Evolutionary conservation across 2,888 invertebrate genomes (phyloP), one percentile per base, ranked within the genome.

Genomic region (Hypomecis atomaria): DNA sequence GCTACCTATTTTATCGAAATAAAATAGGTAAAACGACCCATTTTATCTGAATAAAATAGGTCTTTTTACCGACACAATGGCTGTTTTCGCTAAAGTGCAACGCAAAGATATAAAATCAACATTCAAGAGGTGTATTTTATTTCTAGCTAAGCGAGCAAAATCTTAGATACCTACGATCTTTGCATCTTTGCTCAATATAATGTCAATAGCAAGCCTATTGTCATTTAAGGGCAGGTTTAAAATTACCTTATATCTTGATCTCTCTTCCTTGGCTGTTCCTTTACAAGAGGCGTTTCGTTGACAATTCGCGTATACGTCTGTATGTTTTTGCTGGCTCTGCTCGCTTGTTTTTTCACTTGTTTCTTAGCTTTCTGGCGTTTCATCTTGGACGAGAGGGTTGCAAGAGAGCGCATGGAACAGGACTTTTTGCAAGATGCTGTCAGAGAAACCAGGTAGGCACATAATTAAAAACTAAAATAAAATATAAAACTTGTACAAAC

Each of bases 321-420:
- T 33, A 56, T 40, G 38, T n/a, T 23, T 10, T 56, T 47, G 13
- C 11, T 43, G 5, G 43, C 43, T 9, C 5, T 36, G 45, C 37
- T 34, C 3, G 7, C 7, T 37, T 13, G 11, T 2, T 36, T 70
- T 47, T 58, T 44, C 36, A 63, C 66, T 50, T 8, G 57, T 4
- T 40, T 53, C 10, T 11, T 40, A 4, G 40, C 10, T 34, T 36
- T 54, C 36, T 44, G 43, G 43, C 7, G 34, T 43, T 54, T 54
- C 3, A 34, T 0, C 5, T 34, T 11, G 11, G 53, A 42, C 7
- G 54, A 34, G n/a, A 9, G 50, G 38, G 13, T 4, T 0, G 40
- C 33, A 6, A 52, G 40, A 0, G 52, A 40, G 23, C 52, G 52
- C 23, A 3, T 33, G 0, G 40, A 42, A 2, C 13, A 40, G 33